These are phyloP conservation scores for Chunga burmeisteri DNA, from an alignment of 2,113 vertebrate genomes.

Conservation along the genomic window DNA sequence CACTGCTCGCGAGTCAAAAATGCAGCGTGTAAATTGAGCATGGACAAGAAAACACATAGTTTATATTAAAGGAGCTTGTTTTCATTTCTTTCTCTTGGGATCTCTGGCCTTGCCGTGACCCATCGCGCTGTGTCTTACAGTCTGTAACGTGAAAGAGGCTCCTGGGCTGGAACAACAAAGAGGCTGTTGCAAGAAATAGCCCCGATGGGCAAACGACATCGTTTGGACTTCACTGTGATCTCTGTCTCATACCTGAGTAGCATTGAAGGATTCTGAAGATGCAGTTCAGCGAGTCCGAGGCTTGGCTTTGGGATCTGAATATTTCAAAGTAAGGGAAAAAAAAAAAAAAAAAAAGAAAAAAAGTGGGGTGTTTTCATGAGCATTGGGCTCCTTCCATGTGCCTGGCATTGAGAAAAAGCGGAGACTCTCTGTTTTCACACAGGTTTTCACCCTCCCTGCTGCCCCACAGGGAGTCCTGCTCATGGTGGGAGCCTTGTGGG, in stretches of 20 bases:
- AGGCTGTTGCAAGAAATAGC: neutral
- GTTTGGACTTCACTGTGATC: neutral
- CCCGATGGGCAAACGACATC: neutral
- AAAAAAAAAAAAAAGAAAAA: rapidly evolving
- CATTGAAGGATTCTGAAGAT: neutral
- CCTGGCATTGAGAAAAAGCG: neutral
- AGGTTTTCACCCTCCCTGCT: neutral
- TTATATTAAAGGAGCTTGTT: neutral
- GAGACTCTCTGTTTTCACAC: neutral
- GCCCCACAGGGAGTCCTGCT: rapidly evolving
- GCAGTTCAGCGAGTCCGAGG: rapidly evolving
- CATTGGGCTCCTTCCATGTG: neutral
- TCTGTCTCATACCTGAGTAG: rapidly evolving
- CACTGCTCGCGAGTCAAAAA: neutral
- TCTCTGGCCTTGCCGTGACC: neutral
- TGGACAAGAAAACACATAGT: neutral
- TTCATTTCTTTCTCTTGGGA: neutral
- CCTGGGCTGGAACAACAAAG: neutral
- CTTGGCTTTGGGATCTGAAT: neutral
- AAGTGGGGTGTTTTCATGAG: neutral
- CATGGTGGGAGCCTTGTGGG: neutral
- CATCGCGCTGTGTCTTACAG: rapidly evolving
- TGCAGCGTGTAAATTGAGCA: neutral
- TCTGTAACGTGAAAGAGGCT: neutral
- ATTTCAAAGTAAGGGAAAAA: neutral